Percentiles rank a stretch among this genome's conserved stretches.
Evolutionary conservation across 2,888 invertebrate genomes (phyloP).

Genomic region (Caenorhabditis japonica): DNA sequence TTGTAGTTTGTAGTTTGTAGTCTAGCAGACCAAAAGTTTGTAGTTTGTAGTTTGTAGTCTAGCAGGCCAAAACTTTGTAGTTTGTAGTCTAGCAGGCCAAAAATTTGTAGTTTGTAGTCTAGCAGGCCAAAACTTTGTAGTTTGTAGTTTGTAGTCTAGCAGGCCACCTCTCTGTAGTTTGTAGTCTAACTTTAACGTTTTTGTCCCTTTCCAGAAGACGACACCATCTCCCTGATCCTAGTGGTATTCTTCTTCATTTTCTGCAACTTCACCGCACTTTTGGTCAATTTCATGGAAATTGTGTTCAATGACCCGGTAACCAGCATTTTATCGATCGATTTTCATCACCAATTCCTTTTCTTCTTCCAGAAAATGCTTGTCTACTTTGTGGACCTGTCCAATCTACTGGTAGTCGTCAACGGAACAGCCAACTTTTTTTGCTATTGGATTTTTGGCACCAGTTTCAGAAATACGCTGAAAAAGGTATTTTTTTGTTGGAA

Average conservation of each 20-base stretch:
- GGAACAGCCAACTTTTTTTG: constrained; percentile 76
- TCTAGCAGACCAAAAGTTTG: too few relatives aligned
- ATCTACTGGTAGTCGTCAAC: constrained; percentile 75
- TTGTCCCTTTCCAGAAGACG: constrained; percentile 73
- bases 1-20: too few relatives aligned
- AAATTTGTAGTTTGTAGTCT: too few relatives aligned
- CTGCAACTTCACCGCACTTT: constrained; percentile 75
- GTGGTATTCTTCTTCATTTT: constrained; percentile 77
- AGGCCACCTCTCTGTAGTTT: too few relatives aligned
- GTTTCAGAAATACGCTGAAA: constrained; percentile 69
- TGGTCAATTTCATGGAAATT: constrained; percentile 76
- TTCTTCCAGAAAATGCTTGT: constrained; percentile 66
- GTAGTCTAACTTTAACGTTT: too few relatives aligned
- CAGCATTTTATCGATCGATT: background rate
- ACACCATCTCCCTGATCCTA: constrained; percentile 73
- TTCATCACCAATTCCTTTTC: background rate
- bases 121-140: too few relatives aligned
- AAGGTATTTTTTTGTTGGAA: constrained; percentile 40
- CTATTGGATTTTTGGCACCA: constrained; percentile 72
- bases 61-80: too few relatives aligned
- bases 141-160: too few relatives aligned
- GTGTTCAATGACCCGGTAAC: constrained; percentile 71
- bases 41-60: too few relatives aligned
- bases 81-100: too few relatives aligned
- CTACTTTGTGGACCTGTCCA: constrained; percentile 75